phyloP scores from a whole-genome alignment of 1,140 invertebrate genomes.

The Adoxophyes honmai region DNA sequence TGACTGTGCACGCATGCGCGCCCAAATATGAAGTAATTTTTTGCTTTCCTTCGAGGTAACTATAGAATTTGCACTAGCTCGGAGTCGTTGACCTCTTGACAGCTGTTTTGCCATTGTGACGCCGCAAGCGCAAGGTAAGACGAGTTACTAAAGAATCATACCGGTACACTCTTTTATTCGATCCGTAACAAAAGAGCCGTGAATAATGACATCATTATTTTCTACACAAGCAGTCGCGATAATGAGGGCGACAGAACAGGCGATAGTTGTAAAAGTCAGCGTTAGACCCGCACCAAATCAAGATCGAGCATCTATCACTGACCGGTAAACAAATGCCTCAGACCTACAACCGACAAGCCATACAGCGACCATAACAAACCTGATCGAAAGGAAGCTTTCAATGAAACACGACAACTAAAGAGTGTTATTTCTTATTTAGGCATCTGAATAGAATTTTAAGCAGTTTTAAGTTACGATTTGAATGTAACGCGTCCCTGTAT shows the following conservation, averaged over 20 bases:
- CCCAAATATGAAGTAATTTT: slow-evolving; percentile 59
- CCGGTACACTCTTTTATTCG: slow-evolving; percentile 54
- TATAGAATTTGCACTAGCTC: slow-evolving; percentile 68
- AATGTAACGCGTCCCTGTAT: slow-evolving; percentile 36
- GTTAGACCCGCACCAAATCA: not conserved
- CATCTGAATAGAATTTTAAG: slow-evolving; percentile 53
- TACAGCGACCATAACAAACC: not conserved
- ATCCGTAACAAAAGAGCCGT: slow-evolving; percentile 68
- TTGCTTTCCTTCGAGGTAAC: slow-evolving; percentile 56
- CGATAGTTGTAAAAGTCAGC: slow-evolving; percentile 26
- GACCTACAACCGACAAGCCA: not conserved
- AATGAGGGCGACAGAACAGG: slow-evolving; percentile 46
- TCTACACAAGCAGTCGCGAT: slow-evolving; percentile 32
- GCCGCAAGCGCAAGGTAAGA: slow-evolving; percentile 50
- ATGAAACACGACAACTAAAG: slow-evolving; percentile 19
- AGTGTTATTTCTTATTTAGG: slow-evolving; percentile 27
- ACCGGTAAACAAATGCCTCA: not conserved
- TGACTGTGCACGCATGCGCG: slow-evolving; percentile 32
- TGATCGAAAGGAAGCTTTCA: slow-evolving; percentile 4
- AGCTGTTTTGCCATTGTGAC: slow-evolving; percentile 69
- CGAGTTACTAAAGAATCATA: slow-evolving; percentile 60
- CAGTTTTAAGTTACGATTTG: slow-evolving; percentile 39
- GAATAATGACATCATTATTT: slow-evolving; percentile 69
- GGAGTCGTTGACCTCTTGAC: slow-evolving; percentile 64
- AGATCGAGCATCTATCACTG: slow-evolving; percentile 11